Evolutionary conservation across 64 coral and sea anemone genomes (phyloP).

Genomic region (Trachythela sp.): DNA sequence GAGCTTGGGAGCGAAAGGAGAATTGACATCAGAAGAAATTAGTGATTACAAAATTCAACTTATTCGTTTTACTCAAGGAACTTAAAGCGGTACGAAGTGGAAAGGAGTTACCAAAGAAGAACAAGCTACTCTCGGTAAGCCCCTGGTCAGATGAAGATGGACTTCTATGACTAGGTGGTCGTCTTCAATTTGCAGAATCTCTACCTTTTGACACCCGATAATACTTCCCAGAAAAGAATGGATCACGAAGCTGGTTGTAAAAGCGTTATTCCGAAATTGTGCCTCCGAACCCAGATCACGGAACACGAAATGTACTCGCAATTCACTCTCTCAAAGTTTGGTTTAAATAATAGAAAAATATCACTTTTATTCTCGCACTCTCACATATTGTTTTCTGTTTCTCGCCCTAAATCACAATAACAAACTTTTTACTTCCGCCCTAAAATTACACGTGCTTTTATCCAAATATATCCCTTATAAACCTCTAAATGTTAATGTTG

Average conservation of each 20-base stretch:
- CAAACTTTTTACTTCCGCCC: too few relatives aligned
- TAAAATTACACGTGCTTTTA: too few relatives aligned
- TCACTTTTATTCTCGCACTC: too few relatives aligned
- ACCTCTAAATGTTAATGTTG: too few relatives aligned
- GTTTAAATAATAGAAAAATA: too few relatives aligned
- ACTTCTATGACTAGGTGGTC: constrained; percentile 39
- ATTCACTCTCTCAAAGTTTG: too few relatives aligned
- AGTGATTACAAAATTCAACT: constrained; percentile 29
- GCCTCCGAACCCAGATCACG: too few relatives aligned
- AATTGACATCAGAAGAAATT: constrained; percentile 41
- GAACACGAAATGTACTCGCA: too few relatives aligned
- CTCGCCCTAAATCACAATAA: too few relatives aligned
- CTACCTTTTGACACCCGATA: constrained; percentile 29
- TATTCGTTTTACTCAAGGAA: constrained; percentile 31
- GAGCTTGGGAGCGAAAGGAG: constrained; percentile 28
- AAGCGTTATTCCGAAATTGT: too few relatives aligned
- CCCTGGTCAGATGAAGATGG: constrained; percentile 47
- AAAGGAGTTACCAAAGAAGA: constrained; percentile 34
- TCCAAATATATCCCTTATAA: too few relatives aligned
- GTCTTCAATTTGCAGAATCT: constrained; percentile 31
- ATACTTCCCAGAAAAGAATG: constrained; percentile 32
- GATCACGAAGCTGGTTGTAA: constrained; percentile 48
- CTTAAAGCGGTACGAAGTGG: not conserved
- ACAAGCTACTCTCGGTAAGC: constrained; percentile 42
- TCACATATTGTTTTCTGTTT: too few relatives aligned